Evolutionary conservation across 1,140 invertebrate genomes (phyloP).

Genomic region (Habropoda laboriosa): DNA sequence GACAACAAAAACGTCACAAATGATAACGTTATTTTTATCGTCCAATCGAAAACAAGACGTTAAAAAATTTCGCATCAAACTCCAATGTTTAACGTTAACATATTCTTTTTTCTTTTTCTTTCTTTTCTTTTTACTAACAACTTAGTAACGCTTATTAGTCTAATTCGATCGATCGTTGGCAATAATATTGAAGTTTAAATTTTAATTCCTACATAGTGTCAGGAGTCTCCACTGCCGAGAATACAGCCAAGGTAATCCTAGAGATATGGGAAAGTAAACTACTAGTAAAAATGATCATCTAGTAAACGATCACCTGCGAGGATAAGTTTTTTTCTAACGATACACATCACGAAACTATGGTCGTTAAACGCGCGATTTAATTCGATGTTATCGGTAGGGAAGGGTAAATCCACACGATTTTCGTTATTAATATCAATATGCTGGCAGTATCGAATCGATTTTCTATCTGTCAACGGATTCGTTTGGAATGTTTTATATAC

Average conservation of each 20-base stretch:
- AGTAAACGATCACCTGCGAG: constrained; percentile 17
- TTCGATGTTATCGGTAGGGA: constrained; percentile 11
- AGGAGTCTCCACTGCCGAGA: not conserved
- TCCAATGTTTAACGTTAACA: constrained; percentile 11
- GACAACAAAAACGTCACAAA: constrained; percentile 41
- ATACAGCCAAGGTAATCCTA: not conserved
- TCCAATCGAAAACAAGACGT: constrained; percentile 25
- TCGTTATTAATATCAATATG: constrained; percentile 30
- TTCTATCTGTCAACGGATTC: not conserved
- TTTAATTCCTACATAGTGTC: constrained; percentile 54
- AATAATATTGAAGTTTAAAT: constrained; percentile 30
- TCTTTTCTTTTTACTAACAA: not conserved
- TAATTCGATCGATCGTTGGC: constrained; percentile 43
- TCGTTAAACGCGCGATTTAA: not conserved
- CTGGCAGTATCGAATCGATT: constrained; percentile 44
- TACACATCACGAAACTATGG: not conserved
- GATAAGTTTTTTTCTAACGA: constrained; percentile 8
- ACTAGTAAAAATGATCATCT: constrained; percentile 20
- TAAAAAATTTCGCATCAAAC: not conserved
- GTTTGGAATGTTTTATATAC: constrained; percentile 46
- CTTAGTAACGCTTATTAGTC: not conserved
- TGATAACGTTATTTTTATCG: constrained; percentile 36
- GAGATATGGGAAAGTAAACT: constrained; percentile 8
- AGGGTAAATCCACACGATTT: not conserved
- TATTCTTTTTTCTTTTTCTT: too few relatives aligned